phyloP scores from a whole-genome alignment of 2,113 vertebrate genomes.

The Ivindomyrus marchei region DNA sequence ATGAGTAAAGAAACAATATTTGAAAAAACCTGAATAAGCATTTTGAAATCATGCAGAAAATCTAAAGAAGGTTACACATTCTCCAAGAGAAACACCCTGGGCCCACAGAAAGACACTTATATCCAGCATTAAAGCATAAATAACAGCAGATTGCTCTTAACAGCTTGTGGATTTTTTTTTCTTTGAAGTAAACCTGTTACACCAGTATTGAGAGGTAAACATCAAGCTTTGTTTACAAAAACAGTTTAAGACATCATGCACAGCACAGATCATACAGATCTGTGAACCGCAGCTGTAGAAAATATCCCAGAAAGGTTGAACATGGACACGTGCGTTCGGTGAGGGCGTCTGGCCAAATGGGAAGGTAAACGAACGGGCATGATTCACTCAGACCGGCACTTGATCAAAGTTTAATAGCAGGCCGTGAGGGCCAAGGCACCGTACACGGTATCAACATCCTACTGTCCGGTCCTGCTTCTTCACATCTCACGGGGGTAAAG shows the following conservation, averaged over 20 bases:
- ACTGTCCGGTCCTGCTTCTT: neutral
- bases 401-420: constrained; percentile 16
- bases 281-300: neutral
- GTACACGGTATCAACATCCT: neutral
- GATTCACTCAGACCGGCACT: neutral
- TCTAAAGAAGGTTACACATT: neutral
- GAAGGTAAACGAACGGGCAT: constrained; percentile 19
- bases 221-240: neutral
- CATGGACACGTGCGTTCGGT: neutral
- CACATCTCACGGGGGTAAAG: neutral
- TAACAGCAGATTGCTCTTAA: neutral
- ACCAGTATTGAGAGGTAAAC: neutral
- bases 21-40: neutral
- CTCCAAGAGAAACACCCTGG: neutral
- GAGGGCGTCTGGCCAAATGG: neutral
- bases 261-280: neutral
- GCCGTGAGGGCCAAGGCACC: neutral
- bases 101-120: neutral
- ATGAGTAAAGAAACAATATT: neutral
- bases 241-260: neutral
- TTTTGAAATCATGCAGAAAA: neutral
- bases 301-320: neutral
- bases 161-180: neutral
- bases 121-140: neutral
- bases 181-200: neutral